Conservation (phyloP, 2,113 vertebrate genomes). For the Mobula birostris region DNA sequence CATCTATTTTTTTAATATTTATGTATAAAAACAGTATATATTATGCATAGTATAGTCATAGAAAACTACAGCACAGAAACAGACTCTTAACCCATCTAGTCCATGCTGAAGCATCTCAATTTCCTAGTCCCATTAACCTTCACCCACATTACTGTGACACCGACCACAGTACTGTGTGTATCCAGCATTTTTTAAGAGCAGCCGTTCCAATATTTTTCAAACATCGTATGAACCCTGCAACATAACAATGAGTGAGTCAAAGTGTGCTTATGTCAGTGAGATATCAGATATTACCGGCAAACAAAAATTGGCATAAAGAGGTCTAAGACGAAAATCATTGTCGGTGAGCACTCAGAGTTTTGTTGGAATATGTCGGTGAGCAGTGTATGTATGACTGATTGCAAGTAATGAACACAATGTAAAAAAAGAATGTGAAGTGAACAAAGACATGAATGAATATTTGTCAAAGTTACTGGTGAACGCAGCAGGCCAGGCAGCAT, state of each 20-base stretch:
- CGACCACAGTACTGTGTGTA: no score
- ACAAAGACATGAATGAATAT: not conserved
- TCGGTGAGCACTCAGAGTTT: not conserved
- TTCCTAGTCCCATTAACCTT: no score
- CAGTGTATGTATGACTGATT: not conserved
- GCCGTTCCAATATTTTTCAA: not conserved
- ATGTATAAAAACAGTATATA: no score
- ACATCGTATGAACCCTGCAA: not conserved
- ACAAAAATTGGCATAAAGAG: not conserved
- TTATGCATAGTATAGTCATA: no score
- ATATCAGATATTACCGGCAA: not conserved
- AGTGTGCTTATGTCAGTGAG: not conserved
- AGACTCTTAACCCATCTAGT: no score
- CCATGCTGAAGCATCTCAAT: no score
- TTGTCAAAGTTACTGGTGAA: no score
- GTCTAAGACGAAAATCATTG: not conserved
- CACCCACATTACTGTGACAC: not conserved
- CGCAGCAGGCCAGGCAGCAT: no score
- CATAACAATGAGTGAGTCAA: not conserved
- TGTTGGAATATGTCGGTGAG: not conserved
- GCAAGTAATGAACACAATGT: not conserved
- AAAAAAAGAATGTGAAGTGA: not conserved
- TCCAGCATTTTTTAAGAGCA: not conserved
- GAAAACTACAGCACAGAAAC: no score
- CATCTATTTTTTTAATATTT: no score